phyloP scores from a whole-genome alignment of 2,797 vertebrate genomes.

The Sphenopsis melanotis region DNA sequence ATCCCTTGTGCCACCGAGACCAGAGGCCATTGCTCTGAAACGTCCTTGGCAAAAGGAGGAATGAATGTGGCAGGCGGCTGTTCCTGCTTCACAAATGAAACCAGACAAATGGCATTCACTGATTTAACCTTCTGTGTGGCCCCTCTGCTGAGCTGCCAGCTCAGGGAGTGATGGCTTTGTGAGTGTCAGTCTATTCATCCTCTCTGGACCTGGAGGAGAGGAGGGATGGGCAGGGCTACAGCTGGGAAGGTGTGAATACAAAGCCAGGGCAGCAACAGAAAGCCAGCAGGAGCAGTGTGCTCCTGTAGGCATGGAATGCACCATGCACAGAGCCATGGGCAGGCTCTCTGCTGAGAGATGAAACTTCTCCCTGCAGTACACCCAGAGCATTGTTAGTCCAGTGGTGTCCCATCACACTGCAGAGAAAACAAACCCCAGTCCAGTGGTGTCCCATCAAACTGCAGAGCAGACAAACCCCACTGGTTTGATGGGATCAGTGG shows the following conservation, averaged over 20 bases:
- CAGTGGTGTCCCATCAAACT: background rate
- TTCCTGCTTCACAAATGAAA: background rate
- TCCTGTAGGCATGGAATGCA: background rate
- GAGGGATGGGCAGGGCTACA: background rate
- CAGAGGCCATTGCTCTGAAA: conserved; percentile 17
- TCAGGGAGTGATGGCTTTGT: background rate
- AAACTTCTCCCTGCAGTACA: background rate
- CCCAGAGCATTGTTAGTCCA: background rate
- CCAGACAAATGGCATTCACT: background rate
- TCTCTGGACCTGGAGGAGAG: background rate
- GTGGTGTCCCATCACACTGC: background rate
- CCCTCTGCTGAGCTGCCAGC: background rate
- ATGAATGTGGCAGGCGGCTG: background rate
- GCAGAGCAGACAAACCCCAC: background rate
- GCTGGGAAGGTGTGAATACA: background rate
- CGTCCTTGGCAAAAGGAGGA: background rate
- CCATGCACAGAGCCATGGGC: background rate
- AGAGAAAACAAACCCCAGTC: background rate
- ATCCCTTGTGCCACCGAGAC: background rate
- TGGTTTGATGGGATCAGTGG: background rate
- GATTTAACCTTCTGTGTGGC: background rate
- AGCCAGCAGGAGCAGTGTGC: background rate
- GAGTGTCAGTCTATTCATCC: background rate
- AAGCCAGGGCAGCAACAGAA: background rate
- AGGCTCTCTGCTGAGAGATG: background rate